Evolutionary conservation across 1,140 invertebrate genomes (phyloP).

Genomic region (Drosophila serrata): DNA sequence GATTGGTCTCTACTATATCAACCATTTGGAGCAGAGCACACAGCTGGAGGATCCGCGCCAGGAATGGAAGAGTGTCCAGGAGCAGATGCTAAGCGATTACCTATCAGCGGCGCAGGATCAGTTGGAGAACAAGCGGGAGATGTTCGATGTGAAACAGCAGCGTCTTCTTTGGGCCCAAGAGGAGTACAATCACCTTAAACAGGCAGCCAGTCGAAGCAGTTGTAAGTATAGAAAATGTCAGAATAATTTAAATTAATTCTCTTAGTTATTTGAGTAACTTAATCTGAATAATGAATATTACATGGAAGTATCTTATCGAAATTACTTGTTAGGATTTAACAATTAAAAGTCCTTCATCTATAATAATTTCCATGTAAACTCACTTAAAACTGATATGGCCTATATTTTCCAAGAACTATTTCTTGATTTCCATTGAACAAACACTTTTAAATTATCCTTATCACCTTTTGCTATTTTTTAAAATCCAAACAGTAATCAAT

Average conservation of each 20-base stretch:
- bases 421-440: conserved; percentile 7
- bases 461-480: neutral
- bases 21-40: conserved; percentile 97
- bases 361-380: neutral
- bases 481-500: neutral
- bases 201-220: conserved; percentile 93
- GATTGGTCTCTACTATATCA: conserved; percentile 98
- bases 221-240: conserved; percentile 92
- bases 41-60: conserved; percentile 97
- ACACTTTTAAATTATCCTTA: neutral
- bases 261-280: neutral
- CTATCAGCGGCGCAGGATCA: conserved; percentile 97
- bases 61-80: conserved; percentile 98
- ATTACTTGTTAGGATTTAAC: neutral
- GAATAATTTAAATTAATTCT: neutral
- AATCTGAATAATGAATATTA: neutral
- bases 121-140: conserved; percentile 98
- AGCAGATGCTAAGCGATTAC: conserved; percentile 98
- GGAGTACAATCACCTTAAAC: conserved; percentile 96
- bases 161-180: conserved; percentile 96
- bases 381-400: neutral
- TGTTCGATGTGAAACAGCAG: conserved; percentile 97
- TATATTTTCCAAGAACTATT: neutral
- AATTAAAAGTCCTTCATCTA: neutral
- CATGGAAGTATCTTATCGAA: no score